Evolutionary conservation across 1,140 invertebrate species (phyloP).

Genomic region (Leptinotarsa lineolata): DNA sequence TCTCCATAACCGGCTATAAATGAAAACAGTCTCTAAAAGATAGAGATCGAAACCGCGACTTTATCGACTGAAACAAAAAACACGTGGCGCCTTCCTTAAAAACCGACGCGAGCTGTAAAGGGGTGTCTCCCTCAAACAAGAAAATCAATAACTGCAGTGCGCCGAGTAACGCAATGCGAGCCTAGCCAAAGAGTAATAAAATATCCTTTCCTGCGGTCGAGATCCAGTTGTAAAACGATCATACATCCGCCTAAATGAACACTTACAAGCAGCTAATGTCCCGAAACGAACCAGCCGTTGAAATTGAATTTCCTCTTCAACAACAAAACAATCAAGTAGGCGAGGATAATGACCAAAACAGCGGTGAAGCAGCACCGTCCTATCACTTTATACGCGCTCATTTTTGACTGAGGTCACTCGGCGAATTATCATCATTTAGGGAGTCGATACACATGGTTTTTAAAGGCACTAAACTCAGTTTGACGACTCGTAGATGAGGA

Average conservation of each 20-base stretch:
- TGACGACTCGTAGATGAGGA: neutral
- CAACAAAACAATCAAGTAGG: slow-evolving; percentile 50
- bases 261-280: slow-evolving; percentile 24
- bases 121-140: neutral
- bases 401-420: slow-evolving; percentile 20
- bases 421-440: neutral
- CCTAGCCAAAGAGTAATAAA: neutral
- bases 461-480: neutral
- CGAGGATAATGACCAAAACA: slow-evolving; percentile 49
- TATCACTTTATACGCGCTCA: slow-evolving; percentile 42
- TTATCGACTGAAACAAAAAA: neutral
- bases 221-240: slow-evolving; percentile 24
- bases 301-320: slow-evolving; percentile 54
- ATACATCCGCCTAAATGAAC: slow-evolving; percentile 6
- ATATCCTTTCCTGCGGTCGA: slow-evolving; percentile 5
- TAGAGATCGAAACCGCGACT: neutral
- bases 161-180: neutral
- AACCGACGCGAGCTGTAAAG: neutral
- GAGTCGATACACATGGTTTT: neutral
- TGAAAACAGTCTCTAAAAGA: too few relatives aligned
- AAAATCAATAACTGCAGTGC: slow-evolving; percentile 19
- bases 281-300: slow-evolving; percentile 41
- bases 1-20: slow-evolving; percentile 25
- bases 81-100: neutral
- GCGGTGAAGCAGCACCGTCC: slow-evolving; percentile 52